A percentile compares a stretch with the other conserved stretches of the same genome.
Evolutionary conservation across 2,113 vertebrate species (phyloP).

Genomic region (Perca fluviatilis): DNA sequence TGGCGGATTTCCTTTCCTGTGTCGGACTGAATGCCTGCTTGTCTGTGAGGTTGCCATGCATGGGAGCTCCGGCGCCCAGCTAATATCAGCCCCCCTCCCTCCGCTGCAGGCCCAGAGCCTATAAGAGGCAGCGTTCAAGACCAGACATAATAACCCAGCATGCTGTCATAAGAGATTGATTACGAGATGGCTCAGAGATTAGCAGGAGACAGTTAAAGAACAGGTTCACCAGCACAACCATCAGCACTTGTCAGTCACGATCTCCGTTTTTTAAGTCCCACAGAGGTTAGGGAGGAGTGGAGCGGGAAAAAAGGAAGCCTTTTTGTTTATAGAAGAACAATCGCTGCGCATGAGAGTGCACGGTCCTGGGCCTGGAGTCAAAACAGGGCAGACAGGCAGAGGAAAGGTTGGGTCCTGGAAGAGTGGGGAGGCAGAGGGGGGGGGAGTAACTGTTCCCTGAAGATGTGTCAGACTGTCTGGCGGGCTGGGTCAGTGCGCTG

Average conservation of each 20-base stretch:
- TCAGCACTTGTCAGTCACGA: slow-evolving; percentile 39
- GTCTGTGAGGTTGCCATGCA: slow-evolving; percentile 25
- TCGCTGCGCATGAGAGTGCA: slow-evolving; percentile 82
- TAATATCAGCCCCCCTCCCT: slow-evolving; percentile 22
- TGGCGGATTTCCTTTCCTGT: slow-evolving; percentile 51
- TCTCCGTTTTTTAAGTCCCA: slow-evolving; percentile 19
- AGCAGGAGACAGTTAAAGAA: slow-evolving; percentile 34
- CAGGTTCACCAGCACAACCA: slow-evolving; percentile 40
- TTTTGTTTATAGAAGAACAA: slow-evolving; percentile 91
- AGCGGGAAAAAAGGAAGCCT: slow-evolving; percentile 82
- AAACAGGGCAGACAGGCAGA: slow-evolving; percentile 77
- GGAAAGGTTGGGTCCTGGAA: slow-evolving; percentile 41
- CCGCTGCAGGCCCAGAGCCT: slow-evolving; percentile 1
- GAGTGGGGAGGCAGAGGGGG: slow-evolving; percentile 3
- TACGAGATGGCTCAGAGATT: slow-evolving; percentile 34
- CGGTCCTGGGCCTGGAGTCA: slow-evolving; percentile 82
- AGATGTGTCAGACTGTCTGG: slow-evolving; percentile 78
- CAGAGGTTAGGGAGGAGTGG: slow-evolving; percentile 49
- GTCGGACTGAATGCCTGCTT: slow-evolving; percentile 15
- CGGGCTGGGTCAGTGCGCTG: slow-evolving; percentile 46
- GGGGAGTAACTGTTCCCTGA: slow-evolving; percentile 55
- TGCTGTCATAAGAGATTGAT: slow-evolving; percentile 46
- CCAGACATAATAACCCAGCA: slow-evolving; percentile 39
- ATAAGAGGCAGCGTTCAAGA: slow-evolving; percentile 9
- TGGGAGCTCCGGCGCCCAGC: slow-evolving; percentile 25